Percentiles rank a stretch among this genome's conserved stretches.
Conservation (phyloP, 2,797 vertebrate genomes). For the Girardinus metallicus region DNA sequence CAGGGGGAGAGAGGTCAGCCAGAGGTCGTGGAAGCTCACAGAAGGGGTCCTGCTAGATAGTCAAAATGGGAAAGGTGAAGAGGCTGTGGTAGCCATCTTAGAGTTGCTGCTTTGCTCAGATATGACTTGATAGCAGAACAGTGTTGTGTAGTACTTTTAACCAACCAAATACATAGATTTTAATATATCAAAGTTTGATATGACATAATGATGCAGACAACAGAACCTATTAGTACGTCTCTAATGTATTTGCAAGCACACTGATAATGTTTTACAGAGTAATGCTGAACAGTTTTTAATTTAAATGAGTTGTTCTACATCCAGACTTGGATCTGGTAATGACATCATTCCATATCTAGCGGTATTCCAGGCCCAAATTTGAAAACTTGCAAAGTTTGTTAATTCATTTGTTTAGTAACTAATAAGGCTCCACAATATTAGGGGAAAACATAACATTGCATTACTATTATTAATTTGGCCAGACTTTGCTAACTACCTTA, state of each 20-base stretch:
- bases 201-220: background rate
- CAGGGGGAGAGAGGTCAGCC: conserved; percentile 71
- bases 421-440: background rate
- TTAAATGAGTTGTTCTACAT: background rate
- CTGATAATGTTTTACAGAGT: background rate
- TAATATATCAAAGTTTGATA: background rate
- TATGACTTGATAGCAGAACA: no score
- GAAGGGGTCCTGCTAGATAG: conserved; percentile 43
- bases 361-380: background rate
- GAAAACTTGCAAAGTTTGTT: background rate
- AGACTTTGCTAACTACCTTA: background rate
- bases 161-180: background rate
- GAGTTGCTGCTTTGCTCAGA: conserved; percentile 18
- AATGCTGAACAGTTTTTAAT: conserved; percentile 1
- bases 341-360: background rate
- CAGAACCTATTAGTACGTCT: background rate
- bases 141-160: background rate
- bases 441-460: background rate
- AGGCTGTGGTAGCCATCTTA: conserved; percentile 1
- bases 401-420: background rate
- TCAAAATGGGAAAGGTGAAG: conserved; percentile 14
- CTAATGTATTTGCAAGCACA: background rate
- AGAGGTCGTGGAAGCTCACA: conserved; percentile 59
- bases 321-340: background rate
- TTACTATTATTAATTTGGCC: background rate